Conservation (phyloP, 2,113 vertebrate genomes). For the Panthera leo region DNA sequence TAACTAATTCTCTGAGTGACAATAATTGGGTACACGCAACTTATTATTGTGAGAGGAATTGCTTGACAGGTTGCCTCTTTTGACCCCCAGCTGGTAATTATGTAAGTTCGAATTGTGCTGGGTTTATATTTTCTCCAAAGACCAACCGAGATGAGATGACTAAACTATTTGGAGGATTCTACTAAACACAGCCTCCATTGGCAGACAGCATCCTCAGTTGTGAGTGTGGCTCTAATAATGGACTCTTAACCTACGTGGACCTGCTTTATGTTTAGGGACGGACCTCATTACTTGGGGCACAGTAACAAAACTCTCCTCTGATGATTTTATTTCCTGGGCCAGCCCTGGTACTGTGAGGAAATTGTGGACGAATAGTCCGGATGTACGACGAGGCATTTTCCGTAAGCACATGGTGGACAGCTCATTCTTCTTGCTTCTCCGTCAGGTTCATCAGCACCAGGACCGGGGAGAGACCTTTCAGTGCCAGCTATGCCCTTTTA, state of each 20-base stretch:
- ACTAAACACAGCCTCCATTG: background rate
- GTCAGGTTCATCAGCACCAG: constrained; percentile 99
- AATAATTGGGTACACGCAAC: background rate
- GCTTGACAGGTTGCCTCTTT: background rate
- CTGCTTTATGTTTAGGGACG: constrained; percentile 17
- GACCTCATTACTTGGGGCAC: background rate
- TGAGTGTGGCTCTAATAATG: background rate
- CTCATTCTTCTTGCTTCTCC: constrained; percentile 63
- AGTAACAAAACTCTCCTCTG: background rate
- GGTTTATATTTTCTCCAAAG: constrained; percentile 35
- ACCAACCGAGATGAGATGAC: background rate
- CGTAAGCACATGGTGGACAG: accelerated
- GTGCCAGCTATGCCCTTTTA: constrained; percentile 98
- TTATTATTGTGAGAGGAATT: background rate
- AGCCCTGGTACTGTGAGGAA: background rate
- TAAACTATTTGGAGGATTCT: background rate
- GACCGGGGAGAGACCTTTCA: constrained; percentile 99
- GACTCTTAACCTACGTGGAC: constrained; percentile 34
- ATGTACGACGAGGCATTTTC: accelerated
- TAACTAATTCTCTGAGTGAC: background rate
- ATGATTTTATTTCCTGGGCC: background rate
- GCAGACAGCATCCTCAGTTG: background rate
- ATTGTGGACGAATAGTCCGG: accelerated
- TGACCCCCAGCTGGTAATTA: constrained; percentile 18
- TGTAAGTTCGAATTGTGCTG: background rate